Evolutionary conservation across 2,888 invertebrate species (phyloP).

Genomic region (Hipparchia sbordonii): DNA sequence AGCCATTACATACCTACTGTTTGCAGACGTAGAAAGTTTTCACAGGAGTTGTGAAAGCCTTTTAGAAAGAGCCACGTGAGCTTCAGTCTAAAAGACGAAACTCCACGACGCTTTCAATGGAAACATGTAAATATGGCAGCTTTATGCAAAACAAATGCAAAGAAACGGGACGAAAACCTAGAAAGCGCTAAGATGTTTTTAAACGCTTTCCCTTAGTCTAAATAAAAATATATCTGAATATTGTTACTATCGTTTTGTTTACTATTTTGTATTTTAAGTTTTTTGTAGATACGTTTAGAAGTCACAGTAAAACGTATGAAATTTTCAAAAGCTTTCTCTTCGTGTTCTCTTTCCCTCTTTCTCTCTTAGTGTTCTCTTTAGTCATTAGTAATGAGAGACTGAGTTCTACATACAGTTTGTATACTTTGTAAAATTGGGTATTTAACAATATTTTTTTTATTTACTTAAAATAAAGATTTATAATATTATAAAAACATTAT

Average conservation of each 20-base stretch:
- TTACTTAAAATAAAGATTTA: no score
- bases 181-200: conserved; percentile 12
- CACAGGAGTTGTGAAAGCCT: conserved; percentile 30
- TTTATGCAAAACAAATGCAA: conserved; percentile 19
- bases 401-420: no score
- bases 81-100: conserved; percentile 31
- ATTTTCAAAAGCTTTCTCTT: no score
- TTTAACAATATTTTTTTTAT: no score
- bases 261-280: no score
- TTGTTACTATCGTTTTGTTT: background rate
- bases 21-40: conserved; percentile 19
- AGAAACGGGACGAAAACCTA: conserved; percentile 17
- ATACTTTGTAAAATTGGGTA: no score
- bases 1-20: background rate
- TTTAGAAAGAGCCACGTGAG: conserved; percentile 31
- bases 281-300: no score
- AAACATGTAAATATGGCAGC: conserved; percentile 20
- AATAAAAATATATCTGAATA: background rate
- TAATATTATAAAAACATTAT: no score
- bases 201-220: conserved; percentile 3
- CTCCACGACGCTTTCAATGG: conserved; percentile 16
- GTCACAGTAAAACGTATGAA: no score
- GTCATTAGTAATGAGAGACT: no score
- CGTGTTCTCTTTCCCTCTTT: no score
- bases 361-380: no score